A percentile compares a stretch with the other conserved stretches of the same genome.
phyloP scores from a whole-genome alignment of 1,140 invertebrate species.

The Berghia stephanieae region DNA sequence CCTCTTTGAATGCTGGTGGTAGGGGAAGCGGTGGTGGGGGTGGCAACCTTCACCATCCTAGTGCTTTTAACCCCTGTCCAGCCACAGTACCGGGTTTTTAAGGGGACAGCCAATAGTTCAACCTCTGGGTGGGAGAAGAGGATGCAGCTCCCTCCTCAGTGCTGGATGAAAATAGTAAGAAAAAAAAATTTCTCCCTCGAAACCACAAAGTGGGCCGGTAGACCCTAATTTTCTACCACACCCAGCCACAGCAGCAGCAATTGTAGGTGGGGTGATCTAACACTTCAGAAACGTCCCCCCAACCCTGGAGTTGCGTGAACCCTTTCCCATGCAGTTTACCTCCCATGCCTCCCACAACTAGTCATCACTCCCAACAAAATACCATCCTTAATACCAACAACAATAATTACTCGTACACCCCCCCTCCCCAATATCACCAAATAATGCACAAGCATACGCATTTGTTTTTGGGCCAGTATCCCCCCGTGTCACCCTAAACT shows the following conservation, averaged over 20 bases:
- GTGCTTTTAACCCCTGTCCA: constrained; percentile 58
- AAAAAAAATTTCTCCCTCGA: background rate
- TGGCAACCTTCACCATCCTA: too few species aligned
- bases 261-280: constrained; percentile 34
- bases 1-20: constrained; percentile 45
- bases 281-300: constrained; percentile 22
- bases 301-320: constrained; percentile 29
- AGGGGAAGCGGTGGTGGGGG: too few species aligned
- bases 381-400: too few species aligned
- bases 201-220: constrained; percentile 41
- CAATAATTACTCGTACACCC: constrained; percentile 25
- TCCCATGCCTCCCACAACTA: constrained; percentile 26
- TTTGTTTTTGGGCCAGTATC: constrained; percentile 17
- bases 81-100: too few species aligned
- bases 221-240: too few species aligned
- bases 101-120: too few species aligned
- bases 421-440: constrained; percentile 8
- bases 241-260: too few species aligned
- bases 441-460: constrained; percentile 27
- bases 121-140: too few species aligned
- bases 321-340: constrained; percentile 15
- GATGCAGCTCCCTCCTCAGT: background rate
- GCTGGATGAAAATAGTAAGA: background rate
- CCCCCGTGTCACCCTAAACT: too few species aligned
- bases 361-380: background rate